These are phyloP conservation scores for Neoniphon sammara DNA, from an alignment of 2,797 vertebrate genomes.

Conservation along the genomic window DNA sequence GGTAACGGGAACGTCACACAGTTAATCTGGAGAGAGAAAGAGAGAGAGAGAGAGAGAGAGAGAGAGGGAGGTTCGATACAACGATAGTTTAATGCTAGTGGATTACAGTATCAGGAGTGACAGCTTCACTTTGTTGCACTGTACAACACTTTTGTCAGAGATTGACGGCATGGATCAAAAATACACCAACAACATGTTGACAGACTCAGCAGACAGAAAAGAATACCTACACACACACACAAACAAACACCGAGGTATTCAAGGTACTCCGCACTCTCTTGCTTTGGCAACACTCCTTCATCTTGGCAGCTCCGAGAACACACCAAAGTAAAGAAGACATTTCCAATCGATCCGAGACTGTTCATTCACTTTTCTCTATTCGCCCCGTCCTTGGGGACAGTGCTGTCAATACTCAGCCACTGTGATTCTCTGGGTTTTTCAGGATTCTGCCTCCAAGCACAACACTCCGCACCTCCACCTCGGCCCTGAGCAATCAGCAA, in stretches of 20 bases:
- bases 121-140: constrained; percentile 31
- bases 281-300: constrained; percentile 57
- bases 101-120: constrained; percentile 25
- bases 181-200: constrained; percentile 8
- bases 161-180: neutral
- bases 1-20: constrained; percentile 94
- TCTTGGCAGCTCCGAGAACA: constrained; percentile 6
- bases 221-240: constrained; percentile 18
- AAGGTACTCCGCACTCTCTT: constrained; percentile 42
- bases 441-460: constrained; percentile 12
- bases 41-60: neutral
- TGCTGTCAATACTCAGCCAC: constrained; percentile 6
- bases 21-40: constrained; percentile 85
- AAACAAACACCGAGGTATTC: constrained; percentile 24
- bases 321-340: constrained; percentile 16
- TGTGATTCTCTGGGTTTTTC: constrained; percentile 24
- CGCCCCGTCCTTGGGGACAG: constrained; percentile 3
- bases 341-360: constrained; percentile 8
- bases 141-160: too few relatives aligned
- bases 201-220: too few relatives aligned
- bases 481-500: constrained; percentile 22
- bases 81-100: constrained; percentile 14
- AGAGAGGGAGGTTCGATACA: neutral
- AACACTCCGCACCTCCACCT: neutral
- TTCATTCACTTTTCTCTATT: constrained; percentile 25